Conservation (phyloP, 2,888 invertebrate genomes). For the Nebria salina region DNA sequence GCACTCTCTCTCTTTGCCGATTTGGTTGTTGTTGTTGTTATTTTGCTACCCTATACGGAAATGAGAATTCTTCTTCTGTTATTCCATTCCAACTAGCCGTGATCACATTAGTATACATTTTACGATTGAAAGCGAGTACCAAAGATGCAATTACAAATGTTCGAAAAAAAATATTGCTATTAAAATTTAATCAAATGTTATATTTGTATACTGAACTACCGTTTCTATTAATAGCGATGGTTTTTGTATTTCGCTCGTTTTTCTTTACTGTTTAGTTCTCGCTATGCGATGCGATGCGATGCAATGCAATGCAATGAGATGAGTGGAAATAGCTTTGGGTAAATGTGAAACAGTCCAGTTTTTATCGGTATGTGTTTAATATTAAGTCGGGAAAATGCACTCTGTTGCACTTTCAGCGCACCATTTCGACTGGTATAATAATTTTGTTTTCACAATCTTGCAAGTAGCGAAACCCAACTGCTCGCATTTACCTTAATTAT, state of each 20-base stretch:
- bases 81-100: background rate
- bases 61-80: background rate
- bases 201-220: background rate
- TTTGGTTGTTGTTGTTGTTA: background rate
- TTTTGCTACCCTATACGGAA: background rate
- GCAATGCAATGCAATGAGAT: background rate
- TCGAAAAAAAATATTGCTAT: background rate
- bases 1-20: background rate
- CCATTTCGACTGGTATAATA: slow-evolving; percentile 17
- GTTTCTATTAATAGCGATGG: background rate
- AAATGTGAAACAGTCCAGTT: slow-evolving; percentile 8
- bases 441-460: slow-evolving; percentile 15
- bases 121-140: background rate
- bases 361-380: slow-evolving; percentile 32
- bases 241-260: background rate
- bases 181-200: background rate
- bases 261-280: background rate
- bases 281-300: background rate
- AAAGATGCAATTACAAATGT: background rate
- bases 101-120: background rate
- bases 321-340: background rate
- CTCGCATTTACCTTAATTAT: slow-evolving; percentile 7
- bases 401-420: slow-evolving; percentile 29
- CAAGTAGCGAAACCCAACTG: slow-evolving; percentile 2
- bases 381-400: slow-evolving; percentile 31